A percentile compares a stretch with the other conserved stretches of the same genome.
These are phyloP conservation scores for Melanchra persicariae DNA, from an alignment of 2,888 invertebrate genomes.

Conservation along the genomic window DNA sequence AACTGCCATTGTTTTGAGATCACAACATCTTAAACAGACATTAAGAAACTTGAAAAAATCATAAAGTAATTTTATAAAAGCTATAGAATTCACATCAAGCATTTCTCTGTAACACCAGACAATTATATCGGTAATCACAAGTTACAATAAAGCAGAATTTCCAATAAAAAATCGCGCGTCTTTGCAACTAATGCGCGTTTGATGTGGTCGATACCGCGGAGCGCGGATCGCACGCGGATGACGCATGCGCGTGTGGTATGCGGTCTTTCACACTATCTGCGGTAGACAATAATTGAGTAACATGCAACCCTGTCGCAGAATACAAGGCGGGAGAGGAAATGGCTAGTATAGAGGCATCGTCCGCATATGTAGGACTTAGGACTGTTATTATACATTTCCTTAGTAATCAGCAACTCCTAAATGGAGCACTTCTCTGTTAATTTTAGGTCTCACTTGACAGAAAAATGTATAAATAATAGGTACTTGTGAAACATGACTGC, in stretches of 20 bases:
- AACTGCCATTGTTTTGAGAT: neutral
- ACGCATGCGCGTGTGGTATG: slow-evolving; percentile 75
- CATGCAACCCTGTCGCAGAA: slow-evolving; percentile 66
- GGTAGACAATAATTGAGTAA: slow-evolving; percentile 70
- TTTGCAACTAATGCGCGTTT: slow-evolving; percentile 66
- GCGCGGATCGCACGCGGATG: slow-evolving; percentile 55
- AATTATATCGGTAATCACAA: slow-evolving; percentile 48
- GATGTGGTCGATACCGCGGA: slow-evolving; percentile 64
- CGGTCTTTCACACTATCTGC: slow-evolving; percentile 82
- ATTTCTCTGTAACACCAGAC: slow-evolving; percentile 33
- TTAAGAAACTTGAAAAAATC: neutral
- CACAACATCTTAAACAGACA: neutral
- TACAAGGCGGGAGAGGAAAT: slow-evolving; percentile 72
- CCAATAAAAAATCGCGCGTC: slow-evolving; percentile 36
- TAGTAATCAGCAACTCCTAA: slow-evolving; percentile 49
- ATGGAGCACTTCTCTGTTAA: slow-evolving; percentile 35
- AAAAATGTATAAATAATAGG: slow-evolving; percentile 16
- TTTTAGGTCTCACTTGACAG: slow-evolving; percentile 36
- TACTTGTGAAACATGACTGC: neutral
- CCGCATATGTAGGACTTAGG: slow-evolving; percentile 61
- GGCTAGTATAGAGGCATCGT: slow-evolving; percentile 63
- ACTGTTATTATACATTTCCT: slow-evolving; percentile 70
- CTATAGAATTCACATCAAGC: slow-evolving; percentile 34
- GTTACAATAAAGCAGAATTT: slow-evolving; percentile 42
- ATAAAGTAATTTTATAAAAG: slow-evolving; percentile 12